phyloP scores from a whole-genome alignment of 2,113 vertebrate species.

The Aphyosemion australe region DNA sequence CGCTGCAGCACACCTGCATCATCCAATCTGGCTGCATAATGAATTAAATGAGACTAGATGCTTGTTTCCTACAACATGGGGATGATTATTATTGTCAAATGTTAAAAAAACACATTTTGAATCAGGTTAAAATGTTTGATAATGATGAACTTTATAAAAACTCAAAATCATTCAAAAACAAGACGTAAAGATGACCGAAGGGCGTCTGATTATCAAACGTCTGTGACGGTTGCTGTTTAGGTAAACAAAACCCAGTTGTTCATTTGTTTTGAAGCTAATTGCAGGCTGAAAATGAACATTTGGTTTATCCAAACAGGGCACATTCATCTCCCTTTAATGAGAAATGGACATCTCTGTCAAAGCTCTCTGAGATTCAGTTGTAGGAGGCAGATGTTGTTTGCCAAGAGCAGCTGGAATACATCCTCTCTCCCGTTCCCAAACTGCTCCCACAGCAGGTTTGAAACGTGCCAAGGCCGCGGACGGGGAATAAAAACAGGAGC shows the following conservation, averaged over 20 bases:
- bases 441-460: not conserved
- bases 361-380: not conserved
- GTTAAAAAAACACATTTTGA: no score
- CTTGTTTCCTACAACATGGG: not conserved
- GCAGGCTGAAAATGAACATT: not conserved
- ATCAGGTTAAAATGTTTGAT: no score
- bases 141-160: not conserved
- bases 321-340: not conserved
- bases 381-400: slow-evolving; percentile 10
- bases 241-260: not conserved
- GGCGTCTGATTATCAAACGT: not conserved
- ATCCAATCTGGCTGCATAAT: not conserved
- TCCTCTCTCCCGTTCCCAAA: slow-evolving; percentile 6
- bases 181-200: not conserved
- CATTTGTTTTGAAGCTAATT: not conserved
- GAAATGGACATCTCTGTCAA: slow-evolving; percentile 2
- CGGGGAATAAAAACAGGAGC: slow-evolving; percentile 11
- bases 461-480: slow-evolving; percentile 18
- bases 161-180: not conserved
- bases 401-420: slow-evolving; percentile 15
- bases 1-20: no score
- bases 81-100: no score
- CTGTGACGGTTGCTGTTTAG: not conserved
- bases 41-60: not conserved
- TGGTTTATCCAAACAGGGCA: slow-evolving; percentile 1